Conservation (phyloP, 2,888 invertebrate species). For the Ophraella communa region DNA sequence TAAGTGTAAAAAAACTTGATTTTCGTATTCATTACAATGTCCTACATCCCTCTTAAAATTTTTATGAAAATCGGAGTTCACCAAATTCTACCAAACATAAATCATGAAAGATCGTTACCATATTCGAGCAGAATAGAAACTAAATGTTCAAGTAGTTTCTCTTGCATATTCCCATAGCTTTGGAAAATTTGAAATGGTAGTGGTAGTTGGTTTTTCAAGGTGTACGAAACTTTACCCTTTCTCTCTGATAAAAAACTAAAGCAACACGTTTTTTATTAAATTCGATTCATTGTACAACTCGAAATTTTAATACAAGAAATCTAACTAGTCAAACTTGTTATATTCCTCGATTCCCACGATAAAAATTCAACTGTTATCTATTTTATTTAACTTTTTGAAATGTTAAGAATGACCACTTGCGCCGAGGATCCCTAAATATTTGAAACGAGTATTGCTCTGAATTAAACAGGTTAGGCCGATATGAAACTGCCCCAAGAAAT, state of each 20-base stretch:
- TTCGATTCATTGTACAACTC: not conserved
- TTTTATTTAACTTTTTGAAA: not conserved
- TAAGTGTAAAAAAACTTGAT: too few species aligned
- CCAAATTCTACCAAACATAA: too few species aligned
- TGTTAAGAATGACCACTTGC: not conserved
- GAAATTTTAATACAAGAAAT: not conserved
- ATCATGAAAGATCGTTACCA: too few species aligned
- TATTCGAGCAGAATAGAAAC: too few species aligned
- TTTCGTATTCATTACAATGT: too few species aligned
- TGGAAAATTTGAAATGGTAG: not conserved
- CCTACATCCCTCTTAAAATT: too few species aligned
- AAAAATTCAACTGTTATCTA: slow-evolving; percentile 4
- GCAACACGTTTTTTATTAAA: not conserved
- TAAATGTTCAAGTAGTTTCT: not conserved
- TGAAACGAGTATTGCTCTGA: not conserved
- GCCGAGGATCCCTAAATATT: not conserved
- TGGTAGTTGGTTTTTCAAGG: not conserved
- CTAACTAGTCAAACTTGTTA: not conserved
- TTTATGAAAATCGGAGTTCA: too few species aligned
- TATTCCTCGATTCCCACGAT: slow-evolving; percentile 5
- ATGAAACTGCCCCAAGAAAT: not conserved
- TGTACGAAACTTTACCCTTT: not conserved
- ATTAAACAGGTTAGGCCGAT: not conserved
- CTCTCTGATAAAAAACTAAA: not conserved
- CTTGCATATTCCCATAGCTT: not conserved